Evolutionary conservation across 2,797 vertebrate species (phyloP), one percentile per base, ranked within the genome.

Genomic region (Percopsis omiscomaycus): DNA sequence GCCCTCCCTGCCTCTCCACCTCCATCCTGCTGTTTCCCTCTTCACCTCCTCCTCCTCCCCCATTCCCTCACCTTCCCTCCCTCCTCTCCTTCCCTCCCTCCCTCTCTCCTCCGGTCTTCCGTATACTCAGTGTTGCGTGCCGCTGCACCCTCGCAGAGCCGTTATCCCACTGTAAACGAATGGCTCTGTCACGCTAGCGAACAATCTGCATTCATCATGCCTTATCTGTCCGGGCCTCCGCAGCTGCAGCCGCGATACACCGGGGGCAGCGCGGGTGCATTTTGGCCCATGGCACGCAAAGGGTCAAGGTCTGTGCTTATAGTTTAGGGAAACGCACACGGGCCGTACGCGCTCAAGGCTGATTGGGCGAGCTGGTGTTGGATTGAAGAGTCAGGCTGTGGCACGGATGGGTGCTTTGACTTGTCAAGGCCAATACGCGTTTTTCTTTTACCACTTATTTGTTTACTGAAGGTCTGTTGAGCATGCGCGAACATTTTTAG

Each of bases 141-240:
- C 47, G 1, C 68, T 75, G 76, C 75, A 81, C 46, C 69, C 73
- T 77, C 22, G 55, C 68, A 71, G 77, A 85, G 71, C 75, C 80
- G 47, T 71, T 79, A 56, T 81, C 74, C 75, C 82, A 83, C 84
- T 85, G 83, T 87, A 89, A 90, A 92, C 80, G 86, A 87, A 92
- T 92, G 90, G 87, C 84, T 74, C 86, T 91, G 90, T 90, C 91
- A 87, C 68, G 66, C 76, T 14, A 75, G 32, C 82, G 86, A 90
- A 91, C 91, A 90, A 92, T 92, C 90, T 90, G 90, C 91, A 92
- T 92, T 91, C 82, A 92, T 91, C 90, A 91, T 86, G 84, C 84
- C 86, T 92, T 91, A 91, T 92, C 89, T 84, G 82, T 70, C 54
- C 16, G 57, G 68, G 79, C 82, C 74, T 83, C 82, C 68, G 9